Evolutionary conservation across 92 coral and sea anemone genomes (phyloP), one percentile per base, ranked within the genome.

Genomic region (Palythoa grandis): DNA sequence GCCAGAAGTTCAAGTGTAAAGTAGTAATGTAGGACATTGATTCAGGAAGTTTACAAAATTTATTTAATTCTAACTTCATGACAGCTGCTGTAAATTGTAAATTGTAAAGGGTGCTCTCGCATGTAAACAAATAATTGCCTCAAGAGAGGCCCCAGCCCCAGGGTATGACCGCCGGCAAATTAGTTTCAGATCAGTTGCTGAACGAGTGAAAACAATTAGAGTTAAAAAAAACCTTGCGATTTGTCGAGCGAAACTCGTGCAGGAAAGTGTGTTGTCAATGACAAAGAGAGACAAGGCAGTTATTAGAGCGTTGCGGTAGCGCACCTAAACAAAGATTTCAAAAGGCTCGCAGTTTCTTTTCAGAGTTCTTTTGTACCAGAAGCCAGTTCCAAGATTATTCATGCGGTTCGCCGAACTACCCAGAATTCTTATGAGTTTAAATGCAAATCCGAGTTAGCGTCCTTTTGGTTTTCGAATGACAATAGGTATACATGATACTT

Each of bases 1-100:
- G 77, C 72, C 91, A 88, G 77, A 70, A 54, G 72, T 10, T 88
- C 13, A 86, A 66, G 16, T 53, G 58, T 53, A 53, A 2, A 9
- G 58, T 53, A 53, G 11, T 1, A 53, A 53, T 53, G 58, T 53
- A 53, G 58, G 58, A 53, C 58, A 53, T 53, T 53, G 58, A 53
- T 15, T 53, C 58, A n/a, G 58, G 12, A 53, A 53, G 58, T 53
- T 53, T 53, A 1, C 6, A 53, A 53, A 1, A 53, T 53, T 1
- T 53, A 1, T 53, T 0, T 53, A 53, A 53, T 53, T 53, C 58
- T 53, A 0, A 53, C 14, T 16, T 53, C 58, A 53, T 53, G 58
- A 53, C 58, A 11, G 58, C 14, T 53, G 58, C 58, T 53, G 58
- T 53, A 16, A 53, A 53, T 53, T 2, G 10, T 53, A 53, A 53